Conservation (phyloP, 2,113 vertebrate genomes). For the Candoia aspera region DNA sequence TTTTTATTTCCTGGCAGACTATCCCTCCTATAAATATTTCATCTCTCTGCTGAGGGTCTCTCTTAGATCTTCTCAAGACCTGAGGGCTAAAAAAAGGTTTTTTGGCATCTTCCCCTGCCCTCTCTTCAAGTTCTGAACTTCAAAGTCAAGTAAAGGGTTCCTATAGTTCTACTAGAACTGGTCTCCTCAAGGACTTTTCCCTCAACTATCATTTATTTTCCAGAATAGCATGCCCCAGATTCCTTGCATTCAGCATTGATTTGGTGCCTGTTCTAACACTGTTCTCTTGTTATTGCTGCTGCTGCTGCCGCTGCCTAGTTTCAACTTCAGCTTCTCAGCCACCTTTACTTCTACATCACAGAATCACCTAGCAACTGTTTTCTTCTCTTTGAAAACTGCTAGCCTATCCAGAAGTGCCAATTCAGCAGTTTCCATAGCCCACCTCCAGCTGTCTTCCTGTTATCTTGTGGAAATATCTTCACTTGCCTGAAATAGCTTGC, state of each 20-base stretch:
- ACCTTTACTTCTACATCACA: conserved; percentile 30
- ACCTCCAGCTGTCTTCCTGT: conserved; percentile 32
- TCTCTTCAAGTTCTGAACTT: not conserved
- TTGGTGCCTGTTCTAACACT: not conserved
- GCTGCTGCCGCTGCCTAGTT: not conserved
- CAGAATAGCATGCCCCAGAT: not conserved
- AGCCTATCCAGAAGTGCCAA: conserved; percentile 5
- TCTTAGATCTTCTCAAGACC: not conserved
- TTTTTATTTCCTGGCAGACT: not conserved
- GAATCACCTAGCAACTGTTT: conserved; percentile 27
- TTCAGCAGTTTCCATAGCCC: conserved; percentile 23
- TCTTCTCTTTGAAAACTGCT: conserved; percentile 19
- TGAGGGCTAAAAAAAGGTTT: not conserved
- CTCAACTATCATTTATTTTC: not conserved
- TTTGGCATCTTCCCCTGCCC: not conserved
- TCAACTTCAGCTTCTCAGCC: conserved; percentile 15
- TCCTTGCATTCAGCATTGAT: not conserved
- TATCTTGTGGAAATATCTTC: conserved; percentile 28
- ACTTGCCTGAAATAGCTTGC: conserved; percentile 20
- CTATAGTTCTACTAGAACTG: not conserved
- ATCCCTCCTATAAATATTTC: conserved; percentile 8
- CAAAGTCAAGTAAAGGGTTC: not conserved
- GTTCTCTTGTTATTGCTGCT: not conserved
- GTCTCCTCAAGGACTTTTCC: not conserved
- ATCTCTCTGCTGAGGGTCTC: not conserved